A percentile compares a stretch with the other conserved stretches of the same genome.
Evolutionary conservation across 2,888 invertebrate species (phyloP).

Genomic region (Tenthredo livida): DNA sequence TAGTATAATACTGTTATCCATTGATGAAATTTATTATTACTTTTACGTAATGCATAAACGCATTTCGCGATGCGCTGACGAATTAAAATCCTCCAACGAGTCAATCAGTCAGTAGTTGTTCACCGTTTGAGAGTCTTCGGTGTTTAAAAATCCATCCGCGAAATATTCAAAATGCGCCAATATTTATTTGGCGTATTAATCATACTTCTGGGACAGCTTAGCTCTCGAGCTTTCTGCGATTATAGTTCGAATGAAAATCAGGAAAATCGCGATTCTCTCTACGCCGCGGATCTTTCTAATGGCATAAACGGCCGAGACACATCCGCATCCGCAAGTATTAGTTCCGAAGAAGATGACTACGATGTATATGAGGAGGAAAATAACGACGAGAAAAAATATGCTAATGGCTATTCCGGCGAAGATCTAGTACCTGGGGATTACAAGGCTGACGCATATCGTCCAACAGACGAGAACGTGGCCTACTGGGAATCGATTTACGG

Average conservation of each 20-base stretch:
- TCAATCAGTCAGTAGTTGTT: background rate
- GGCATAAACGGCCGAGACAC: background rate
- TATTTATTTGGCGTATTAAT: constrained; percentile 30
- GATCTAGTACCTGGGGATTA: background rate
- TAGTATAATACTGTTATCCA: background rate
- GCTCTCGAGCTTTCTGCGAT: constrained; percentile 3
- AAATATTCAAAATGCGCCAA: constrained; percentile 28
- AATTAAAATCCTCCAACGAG: too few relatives aligned
- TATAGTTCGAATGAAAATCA: background rate
- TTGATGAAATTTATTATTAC: background rate
- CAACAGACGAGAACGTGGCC: constrained; percentile 44
- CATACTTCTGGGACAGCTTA: background rate
- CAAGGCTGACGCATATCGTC: background rate
- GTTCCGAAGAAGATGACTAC: background rate
- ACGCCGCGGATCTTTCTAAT: background rate
- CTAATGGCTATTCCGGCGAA: background rate
- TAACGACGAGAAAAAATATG: background rate
- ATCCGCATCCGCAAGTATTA: background rate
- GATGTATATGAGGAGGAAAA: background rate
- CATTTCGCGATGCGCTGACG: background rate
- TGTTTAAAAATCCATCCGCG: background rate
- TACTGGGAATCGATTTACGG: constrained; percentile 59
- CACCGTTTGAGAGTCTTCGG: background rate
- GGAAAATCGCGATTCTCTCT: background rate
- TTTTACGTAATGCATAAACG: background rate